These are phyloP conservation scores for Melolontha melolontha DNA, from an alignment of 2,888 invertebrate genomes.

Conservation along the genomic window DNA sequence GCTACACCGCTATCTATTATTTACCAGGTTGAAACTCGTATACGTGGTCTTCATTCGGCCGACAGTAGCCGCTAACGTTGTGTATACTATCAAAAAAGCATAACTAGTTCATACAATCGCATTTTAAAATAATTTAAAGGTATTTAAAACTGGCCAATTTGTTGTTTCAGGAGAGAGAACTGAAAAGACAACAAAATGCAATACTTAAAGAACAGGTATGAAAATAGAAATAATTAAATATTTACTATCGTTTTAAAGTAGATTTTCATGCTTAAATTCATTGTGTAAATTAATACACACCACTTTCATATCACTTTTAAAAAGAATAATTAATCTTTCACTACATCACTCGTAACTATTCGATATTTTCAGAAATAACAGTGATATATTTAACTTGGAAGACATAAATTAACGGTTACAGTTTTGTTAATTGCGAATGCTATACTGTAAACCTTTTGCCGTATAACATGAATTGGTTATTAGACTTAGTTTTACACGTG, in stretches of 20 bases:
- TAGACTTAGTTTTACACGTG: constrained; percentile 30
- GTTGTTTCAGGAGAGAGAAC: constrained; percentile 85
- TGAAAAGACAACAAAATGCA: constrained; percentile 90
- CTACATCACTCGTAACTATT: constrained; percentile 18
- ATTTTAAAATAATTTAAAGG: neutral
- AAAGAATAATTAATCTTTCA: constrained; percentile 25
- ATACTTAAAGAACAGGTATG: constrained; percentile 92
- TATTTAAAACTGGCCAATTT: constrained; percentile 5
- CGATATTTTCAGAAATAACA: constrained; percentile 21
- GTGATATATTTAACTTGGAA: constrained; percentile 11
- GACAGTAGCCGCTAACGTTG: no score
- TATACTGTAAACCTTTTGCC: constrained; percentile 36
- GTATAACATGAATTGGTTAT: constrained; percentile 28
- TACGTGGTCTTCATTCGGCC: no score
- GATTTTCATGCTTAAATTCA: constrained; percentile 42
- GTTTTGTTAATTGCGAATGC: constrained; percentile 24
- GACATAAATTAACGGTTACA: constrained; percentile 28
- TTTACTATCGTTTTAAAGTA: constrained; percentile 32
- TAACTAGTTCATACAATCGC: no score
- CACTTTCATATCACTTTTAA: constrained; percentile 34
- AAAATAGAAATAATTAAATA: constrained; percentile 40
- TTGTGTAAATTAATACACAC: constrained; percentile 42
- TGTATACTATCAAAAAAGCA: no score
- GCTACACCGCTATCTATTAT: no score
- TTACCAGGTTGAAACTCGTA: no score